Conservation (phyloP, 2,888 invertebrate species). For the Mellilla xanthometata region DNA sequence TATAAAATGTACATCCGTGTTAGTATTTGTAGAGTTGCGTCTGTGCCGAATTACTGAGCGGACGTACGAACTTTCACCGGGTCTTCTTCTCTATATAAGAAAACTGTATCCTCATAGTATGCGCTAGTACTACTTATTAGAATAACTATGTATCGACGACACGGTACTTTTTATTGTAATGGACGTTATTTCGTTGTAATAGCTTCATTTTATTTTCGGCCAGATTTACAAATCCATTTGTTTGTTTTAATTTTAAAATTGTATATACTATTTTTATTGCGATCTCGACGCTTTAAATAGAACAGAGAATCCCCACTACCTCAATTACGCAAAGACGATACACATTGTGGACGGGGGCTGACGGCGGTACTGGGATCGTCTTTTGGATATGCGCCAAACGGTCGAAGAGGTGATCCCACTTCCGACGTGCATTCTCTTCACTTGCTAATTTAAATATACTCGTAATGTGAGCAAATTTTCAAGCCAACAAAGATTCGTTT, state of each 20-base stretch:
- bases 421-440: slow-evolving; percentile 65
- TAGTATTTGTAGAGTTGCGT: slow-evolving; percentile 28
- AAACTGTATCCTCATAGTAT: slow-evolving; percentile 21
- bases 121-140: slow-evolving; percentile 3
- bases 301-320: slow-evolving; percentile 25
- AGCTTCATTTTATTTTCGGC: neutral
- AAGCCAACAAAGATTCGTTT: neutral
- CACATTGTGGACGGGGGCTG: slow-evolving; percentile 37
- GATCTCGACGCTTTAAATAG: slow-evolving; percentile 11
- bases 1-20: slow-evolving; percentile 26
- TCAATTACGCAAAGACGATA: slow-evolving; percentile 44
- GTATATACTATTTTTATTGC: too few species aligned
- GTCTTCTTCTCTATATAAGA: slow-evolving; percentile 26
- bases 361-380: slow-evolving; percentile 38
- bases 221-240: too few species aligned
- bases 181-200: neutral
- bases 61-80: slow-evolving; percentile 30
- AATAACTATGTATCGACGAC: slow-evolving; percentile 1
- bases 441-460: slow-evolving; percentile 10
- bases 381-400: slow-evolving; percentile 60
- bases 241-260: too few species aligned
- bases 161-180: neutral
- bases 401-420: slow-evolving; percentile 58
- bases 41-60: slow-evolving; percentile 31
- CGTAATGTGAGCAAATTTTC: slow-evolving; percentile 16